phyloP scores from a whole-genome alignment of 2,797 vertebrate genomes.

The Ciconia nigra region DNA sequence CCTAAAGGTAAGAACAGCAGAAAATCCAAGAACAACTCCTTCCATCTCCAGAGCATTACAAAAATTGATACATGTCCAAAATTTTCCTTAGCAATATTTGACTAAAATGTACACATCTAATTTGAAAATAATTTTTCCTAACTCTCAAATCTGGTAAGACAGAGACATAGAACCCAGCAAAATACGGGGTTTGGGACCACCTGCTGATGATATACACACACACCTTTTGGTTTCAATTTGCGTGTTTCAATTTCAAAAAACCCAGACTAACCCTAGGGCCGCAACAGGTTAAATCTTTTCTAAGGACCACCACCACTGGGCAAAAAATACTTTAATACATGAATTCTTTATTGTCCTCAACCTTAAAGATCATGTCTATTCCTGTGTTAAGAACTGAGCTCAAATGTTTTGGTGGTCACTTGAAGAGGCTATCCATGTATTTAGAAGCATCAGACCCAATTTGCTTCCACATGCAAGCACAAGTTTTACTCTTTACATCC shows the following conservation, averaged over 20 bases:
- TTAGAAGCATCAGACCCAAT: neutral
- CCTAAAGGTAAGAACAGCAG: neutral
- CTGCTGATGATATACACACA: neutral
- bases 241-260: neutral
- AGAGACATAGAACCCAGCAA: neutral
- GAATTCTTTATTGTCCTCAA: neutral
- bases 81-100: neutral
- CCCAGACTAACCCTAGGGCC: neutral
- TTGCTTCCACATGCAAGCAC: neutral
- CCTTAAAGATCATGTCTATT: neutral
- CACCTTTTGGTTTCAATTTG: neutral
- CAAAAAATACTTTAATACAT: neutral
- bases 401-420: neutral
- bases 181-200: neutral
- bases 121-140: neutral
- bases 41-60: neutral
- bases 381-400: neutral
- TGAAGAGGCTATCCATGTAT: neutral
- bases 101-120: neutral
- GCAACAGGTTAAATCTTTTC: neutral
- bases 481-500: neutral
- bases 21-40: neutral
- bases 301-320: neutral
- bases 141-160: neutral
- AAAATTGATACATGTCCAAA: neutral